Conservation (phyloP, 2,113 vertebrate genomes). For the Otus sunia region DNA sequence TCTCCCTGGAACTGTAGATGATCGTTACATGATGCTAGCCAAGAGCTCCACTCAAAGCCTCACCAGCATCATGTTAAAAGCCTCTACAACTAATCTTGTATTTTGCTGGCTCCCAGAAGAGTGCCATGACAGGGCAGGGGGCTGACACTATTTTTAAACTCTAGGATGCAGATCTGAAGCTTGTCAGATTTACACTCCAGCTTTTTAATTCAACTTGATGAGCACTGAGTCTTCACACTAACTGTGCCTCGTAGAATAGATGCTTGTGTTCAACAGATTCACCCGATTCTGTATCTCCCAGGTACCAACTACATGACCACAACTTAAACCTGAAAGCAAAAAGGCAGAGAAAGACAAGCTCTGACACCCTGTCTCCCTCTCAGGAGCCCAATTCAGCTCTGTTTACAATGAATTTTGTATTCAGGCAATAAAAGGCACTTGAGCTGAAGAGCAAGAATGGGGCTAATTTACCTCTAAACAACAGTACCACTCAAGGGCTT, state of each 20-base stretch:
- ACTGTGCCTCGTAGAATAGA: background rate
- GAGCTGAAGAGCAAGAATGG: background rate
- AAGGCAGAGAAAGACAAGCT: background rate
- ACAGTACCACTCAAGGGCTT: background rate
- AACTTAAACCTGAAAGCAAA: background rate
- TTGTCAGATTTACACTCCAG: background rate
- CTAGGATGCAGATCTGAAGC: background rate
- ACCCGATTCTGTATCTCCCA: background rate
- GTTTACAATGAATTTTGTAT: background rate
- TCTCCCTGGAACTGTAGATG: background rate
- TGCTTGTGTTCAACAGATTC: background rate
- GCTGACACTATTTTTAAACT: background rate
- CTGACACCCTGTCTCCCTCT: background rate
- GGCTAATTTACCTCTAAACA: background rate
- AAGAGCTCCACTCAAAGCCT: background rate
- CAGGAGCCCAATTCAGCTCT: background rate
- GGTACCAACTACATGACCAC: background rate
- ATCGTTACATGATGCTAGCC: background rate
- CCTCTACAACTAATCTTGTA: background rate
- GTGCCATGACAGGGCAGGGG: background rate
- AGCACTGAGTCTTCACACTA: background rate
- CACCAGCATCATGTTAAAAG: background rate
- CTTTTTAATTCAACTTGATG: conserved; percentile 26
- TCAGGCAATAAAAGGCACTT: background rate
- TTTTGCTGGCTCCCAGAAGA: background rate